Evolutionary conservation across 1,140 invertebrate species (phyloP).

Genomic region (Hypothenemus hampei): DNA sequence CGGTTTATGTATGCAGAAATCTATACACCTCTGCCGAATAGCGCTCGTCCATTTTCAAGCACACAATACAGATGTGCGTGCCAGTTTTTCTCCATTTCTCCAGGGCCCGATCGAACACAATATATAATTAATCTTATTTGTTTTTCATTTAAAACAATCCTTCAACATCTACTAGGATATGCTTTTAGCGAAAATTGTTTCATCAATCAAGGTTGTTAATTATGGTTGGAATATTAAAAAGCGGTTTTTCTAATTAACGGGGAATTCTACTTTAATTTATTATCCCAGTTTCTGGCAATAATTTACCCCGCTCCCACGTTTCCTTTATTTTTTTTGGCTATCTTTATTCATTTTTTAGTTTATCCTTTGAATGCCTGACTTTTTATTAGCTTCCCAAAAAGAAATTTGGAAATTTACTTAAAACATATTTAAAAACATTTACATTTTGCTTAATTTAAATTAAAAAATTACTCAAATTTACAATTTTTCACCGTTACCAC

Average conservation of each 20-base stretch:
- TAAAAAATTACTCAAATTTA: no score
- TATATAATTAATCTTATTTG: slow-evolving; percentile 32
- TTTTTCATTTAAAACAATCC: slow-evolving; percentile 26
- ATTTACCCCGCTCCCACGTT: slow-evolving; percentile 8
- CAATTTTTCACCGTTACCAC: no score
- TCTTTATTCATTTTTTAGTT: slow-evolving; percentile 5
- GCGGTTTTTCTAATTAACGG: slow-evolving; percentile 27
- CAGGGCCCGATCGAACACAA: slow-evolving; percentile 18
- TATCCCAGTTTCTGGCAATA: slow-evolving; percentile 23
- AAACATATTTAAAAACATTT: no score
- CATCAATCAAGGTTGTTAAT: slow-evolving; percentile 30
- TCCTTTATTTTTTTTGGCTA: slow-evolving; percentile 15
- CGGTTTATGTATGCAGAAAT: no score
- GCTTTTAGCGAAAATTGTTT: slow-evolving; percentile 29
- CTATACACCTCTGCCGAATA: no score
- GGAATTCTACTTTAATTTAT: slow-evolving; percentile 27
- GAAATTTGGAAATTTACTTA: no score
- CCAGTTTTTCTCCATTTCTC: slow-evolving; percentile 11
- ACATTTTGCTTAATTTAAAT: no score
- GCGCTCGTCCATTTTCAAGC: no score
- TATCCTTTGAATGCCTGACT: no score
- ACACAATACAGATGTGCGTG: no score
- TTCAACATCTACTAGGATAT: slow-evolving; percentile 27
- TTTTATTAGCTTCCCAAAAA: no score
- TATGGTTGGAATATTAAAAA: slow-evolving; percentile 30